Evolutionary conservation across 2,888 invertebrate species (phyloP), one percentile per base, ranked within the genome.

Genomic region (Synanthedon tipuliformis): DNA sequence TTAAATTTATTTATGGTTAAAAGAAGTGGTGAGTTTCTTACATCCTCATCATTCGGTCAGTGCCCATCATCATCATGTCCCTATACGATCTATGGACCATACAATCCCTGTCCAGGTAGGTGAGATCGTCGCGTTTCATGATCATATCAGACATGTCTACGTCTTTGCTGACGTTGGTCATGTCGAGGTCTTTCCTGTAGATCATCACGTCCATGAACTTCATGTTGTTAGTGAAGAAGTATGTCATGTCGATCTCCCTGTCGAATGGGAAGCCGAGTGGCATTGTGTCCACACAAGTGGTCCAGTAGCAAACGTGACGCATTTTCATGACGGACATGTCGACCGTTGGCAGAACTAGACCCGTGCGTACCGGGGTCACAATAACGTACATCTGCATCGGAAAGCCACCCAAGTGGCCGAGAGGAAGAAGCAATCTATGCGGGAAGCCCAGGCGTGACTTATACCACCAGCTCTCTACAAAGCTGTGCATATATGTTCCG

Each of bases 261-360:
- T 95, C 93, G 84, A 94, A 91, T 61, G 94, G 94, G 89, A 90
- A 95, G 56, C 92, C 93, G 61, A 92, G 85, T 1, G 93, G 89
- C 71, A 89, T 88, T 51, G 84, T 88, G 75, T 94, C 93, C 59
- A 90, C 76, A 58, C 85, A 87, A 7, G 76, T 81, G 64, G 89
- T 72, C 72, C 88, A 90, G 66, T 85, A 85, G 61, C 89, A 89
- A 56, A 88, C 77, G 60, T 83, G 88, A 55, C 89, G 85, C 52
- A 85, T 80, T 69, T 88, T 87, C 73, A 83, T 83, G 55, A 79
- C 71, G 59, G 74, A 78, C 59, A 84, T 74, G 66, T 88, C 88
- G 50, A 89, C 73, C 49, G 57, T 68, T 12, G 82, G 79, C 49
- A 89, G 76, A 3, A 86, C 71, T 52, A 78, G 72, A 54, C 89